Conservation (phyloP, 1,140 invertebrate genomes). For the Camponotus pennsylvanicus region DNA sequence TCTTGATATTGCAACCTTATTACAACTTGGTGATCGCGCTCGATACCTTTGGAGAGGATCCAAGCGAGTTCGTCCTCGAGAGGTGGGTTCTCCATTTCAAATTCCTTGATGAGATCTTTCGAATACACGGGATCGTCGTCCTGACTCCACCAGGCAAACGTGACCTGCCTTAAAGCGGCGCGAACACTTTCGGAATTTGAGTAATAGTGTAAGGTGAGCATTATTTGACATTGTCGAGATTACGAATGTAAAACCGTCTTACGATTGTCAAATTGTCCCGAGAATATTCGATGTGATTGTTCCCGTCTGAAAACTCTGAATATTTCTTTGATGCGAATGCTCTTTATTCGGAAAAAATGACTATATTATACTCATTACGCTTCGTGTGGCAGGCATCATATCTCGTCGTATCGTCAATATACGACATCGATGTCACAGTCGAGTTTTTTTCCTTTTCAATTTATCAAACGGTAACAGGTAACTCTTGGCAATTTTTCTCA, state of each 20-base stretch:
- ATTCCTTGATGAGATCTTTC: slow-evolving; percentile 94
- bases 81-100: slow-evolving; percentile 91
- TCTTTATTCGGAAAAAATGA: not conserved
- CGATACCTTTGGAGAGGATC: slow-evolving; percentile 90
- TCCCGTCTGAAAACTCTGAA: not conserved
- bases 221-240: slow-evolving; percentile 76
- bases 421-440: not conserved
- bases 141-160: slow-evolving; percentile 87
- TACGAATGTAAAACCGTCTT: not conserved
- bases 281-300: not conserved
- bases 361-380: not conserved
- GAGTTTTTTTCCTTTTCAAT: not conserved
- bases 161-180: slow-evolving; percentile 80
- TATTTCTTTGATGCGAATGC: not conserved
- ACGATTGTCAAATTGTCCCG: not conserved
- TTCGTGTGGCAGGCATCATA: not conserved
- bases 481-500: not conserved
- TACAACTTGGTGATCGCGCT: not conserved
- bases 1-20: not conserved
- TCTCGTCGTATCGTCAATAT: not conserved
- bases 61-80: slow-evolving; percentile 91
- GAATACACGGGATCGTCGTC: slow-evolving; percentile 91
- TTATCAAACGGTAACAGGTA: not conserved
- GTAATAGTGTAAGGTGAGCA: slow-evolving; percentile 93
- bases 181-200: slow-evolving; percentile 87